Conservation (phyloP, 2,888 invertebrate genomes). For the Aphodius granarius region DNA sequence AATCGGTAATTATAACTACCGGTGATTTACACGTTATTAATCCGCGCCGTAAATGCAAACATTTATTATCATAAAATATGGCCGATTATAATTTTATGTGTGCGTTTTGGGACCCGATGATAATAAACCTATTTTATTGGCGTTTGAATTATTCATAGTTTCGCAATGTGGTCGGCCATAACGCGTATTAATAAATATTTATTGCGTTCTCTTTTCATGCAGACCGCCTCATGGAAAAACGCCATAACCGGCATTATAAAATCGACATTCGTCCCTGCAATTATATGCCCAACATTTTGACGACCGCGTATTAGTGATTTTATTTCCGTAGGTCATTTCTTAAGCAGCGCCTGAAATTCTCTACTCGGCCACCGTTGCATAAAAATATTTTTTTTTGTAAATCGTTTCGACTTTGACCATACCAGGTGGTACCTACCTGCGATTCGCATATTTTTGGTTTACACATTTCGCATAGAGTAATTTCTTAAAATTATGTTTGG, state of each 20-base stretch:
- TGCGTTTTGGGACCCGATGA: slow-evolving; percentile 48
- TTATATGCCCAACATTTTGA: neutral
- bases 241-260: neutral
- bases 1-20: slow-evolving; percentile 41
- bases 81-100: slow-evolving; percentile 50
- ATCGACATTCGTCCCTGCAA: neutral
- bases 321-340: too few species aligned
- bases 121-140: slow-evolving; percentile 51
- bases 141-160: slow-evolving; percentile 44
- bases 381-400: too few species aligned
- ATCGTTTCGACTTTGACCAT: too few species aligned
- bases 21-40: slow-evolving; percentile 50
- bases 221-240: neutral
- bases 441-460: too few species aligned
- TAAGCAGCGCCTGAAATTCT: too few species aligned
- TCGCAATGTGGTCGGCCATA: neutral
- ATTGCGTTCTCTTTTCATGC: slow-evolving; percentile 26
- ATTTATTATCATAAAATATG: slow-evolving; percentile 52
- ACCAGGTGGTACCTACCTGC: too few species aligned
- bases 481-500: too few species aligned
- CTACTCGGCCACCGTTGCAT: too few species aligned
- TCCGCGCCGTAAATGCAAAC: slow-evolving; percentile 49
- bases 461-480: too few species aligned
- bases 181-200: slow-evolving; percentile 19
- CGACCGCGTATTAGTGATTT: too few species aligned